These are phyloP conservation scores for Hydrozoanthus tunicans DNA, from an alignment of 64 coral and sea anemone species.

Conservation along the genomic window DNA sequence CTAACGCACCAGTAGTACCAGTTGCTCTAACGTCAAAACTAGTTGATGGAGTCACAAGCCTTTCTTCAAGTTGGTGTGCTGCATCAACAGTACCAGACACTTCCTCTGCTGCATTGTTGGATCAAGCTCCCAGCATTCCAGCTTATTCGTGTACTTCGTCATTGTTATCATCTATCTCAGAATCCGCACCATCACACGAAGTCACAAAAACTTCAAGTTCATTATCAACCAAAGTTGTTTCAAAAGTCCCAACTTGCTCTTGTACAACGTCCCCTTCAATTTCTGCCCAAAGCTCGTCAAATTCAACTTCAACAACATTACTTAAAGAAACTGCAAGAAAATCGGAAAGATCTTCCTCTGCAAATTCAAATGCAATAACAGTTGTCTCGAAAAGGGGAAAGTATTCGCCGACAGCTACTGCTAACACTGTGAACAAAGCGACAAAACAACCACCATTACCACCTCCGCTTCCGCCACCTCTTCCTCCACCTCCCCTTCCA, in stretches of 20 bases:
- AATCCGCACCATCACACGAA: neutral
- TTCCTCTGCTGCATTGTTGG: neutral
- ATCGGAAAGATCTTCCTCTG: neutral
- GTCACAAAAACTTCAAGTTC: neutral
- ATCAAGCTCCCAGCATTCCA: neutral
- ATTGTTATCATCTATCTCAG: neutral
- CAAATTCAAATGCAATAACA: slow-evolving; percentile 28
- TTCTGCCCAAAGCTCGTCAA: neutral
- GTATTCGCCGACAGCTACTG: slow-evolving; percentile 13
- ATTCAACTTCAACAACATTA: neutral
- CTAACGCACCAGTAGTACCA: neutral
- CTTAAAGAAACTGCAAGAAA: neutral
- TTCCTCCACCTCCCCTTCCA: slow-evolving; percentile 34
- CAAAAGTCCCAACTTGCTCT: neutral
- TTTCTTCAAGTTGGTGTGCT: neutral
- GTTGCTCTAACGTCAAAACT: neutral
- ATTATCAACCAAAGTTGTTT: neutral
- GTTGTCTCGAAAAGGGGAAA: slow-evolving; percentile 39
- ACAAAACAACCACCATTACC: slow-evolving; percentile 8
- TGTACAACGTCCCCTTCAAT: neutral
- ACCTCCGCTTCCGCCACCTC: slow-evolving; percentile 34
- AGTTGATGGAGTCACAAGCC: neutral
- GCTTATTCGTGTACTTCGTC: neutral
- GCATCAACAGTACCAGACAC: neutral
- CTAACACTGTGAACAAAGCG: neutral